phyloP scores from a whole-genome alignment of 2,113 vertebrate genomes.

The Labrus mixtus region DNA sequence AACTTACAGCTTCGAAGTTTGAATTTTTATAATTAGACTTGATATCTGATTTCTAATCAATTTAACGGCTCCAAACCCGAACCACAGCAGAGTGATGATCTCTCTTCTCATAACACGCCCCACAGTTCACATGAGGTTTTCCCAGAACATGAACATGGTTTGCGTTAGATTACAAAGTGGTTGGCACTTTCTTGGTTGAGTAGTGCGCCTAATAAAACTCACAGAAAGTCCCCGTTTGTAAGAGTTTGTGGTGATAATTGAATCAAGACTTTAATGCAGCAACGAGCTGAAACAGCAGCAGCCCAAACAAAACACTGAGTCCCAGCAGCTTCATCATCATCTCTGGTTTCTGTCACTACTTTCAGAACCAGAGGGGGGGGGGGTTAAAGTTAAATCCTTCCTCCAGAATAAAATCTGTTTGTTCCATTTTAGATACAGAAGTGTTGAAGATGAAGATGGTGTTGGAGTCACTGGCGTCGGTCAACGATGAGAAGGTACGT shows the following conservation, averaged over 20 bases:
- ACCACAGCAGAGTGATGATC: not conserved
- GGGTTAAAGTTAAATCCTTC: not conserved
- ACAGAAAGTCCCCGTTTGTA: slow-evolving; percentile 3
- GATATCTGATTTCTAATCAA: not conserved
- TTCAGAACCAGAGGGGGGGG: not conserved
- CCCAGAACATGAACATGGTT: not conserved
- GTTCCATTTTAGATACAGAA: slow-evolving; percentile 85
- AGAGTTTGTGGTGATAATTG: not conserved
- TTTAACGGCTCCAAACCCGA: not conserved
- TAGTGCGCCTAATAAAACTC: not conserved
- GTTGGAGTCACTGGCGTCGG: slow-evolving; percentile 70
- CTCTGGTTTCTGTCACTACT: slow-evolving; percentile 2
- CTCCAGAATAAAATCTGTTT: slow-evolving; percentile 1
- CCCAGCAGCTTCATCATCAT: slow-evolving; percentile 28
- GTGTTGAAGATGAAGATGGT: slow-evolving; percentile 77
- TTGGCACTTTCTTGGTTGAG: slow-evolving; percentile 7
- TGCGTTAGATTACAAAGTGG: slow-evolving; percentile 11
- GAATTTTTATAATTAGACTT: not conserved
- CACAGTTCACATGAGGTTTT: slow-evolving; percentile 10
- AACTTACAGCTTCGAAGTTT: not conserved
- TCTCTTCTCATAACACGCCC: not conserved
- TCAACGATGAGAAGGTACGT: slow-evolving; percentile 81
- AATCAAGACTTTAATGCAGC: slow-evolving; percentile 20
- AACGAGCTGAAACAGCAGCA: slow-evolving; percentile 18
- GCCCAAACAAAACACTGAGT: not conserved